Base-by-base conservation (phyloP, 2,888 invertebrate species). In the Amiota minor region DNA sequence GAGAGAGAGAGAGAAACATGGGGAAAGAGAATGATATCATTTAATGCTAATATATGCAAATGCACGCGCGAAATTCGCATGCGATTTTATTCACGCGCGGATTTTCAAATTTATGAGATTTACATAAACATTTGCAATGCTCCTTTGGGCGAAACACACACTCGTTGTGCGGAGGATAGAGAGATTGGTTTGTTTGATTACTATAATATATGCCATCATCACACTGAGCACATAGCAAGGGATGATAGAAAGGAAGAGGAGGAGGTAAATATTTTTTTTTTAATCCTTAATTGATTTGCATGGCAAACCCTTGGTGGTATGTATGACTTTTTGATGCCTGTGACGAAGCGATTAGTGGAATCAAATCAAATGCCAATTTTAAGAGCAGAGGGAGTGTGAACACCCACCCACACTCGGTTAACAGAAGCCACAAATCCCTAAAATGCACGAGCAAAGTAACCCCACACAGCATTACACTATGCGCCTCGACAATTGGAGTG, bases 21-120 rank as follows among this genome's bases (percentile, higher is more conserved):
- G n/a, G 4, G 12, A n/a, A 10, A 55, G 55, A 65, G 20, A 61
- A 55, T 20, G 16, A 45, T 72, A 64, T n/a, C 11, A 64, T 53
- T 18, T 53, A 2, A 68, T 70, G 55, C 74, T 79, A 75, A 80
- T 81, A 74, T 79, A 79, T 83, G 79, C 78, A 83, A 79, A 77
- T 81, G 72, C 75, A 77, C 75, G 74, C 72, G 73, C 55, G 14
- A 72, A 65, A 47, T 23, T 68, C 50, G 46, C 50, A 50, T 14
- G 67, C 67, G 50, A 23, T 59, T 59, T 59, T 56, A 16, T 59
- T 16, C 20, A 16, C 59, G 18, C 59, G 59, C 10, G 20, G 20
- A 20, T 59, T 68, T 50, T 10, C 50, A 23, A 68, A 68, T 68
- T 68, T 50, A 68, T 68, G 67, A 20, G 50, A 68, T 68, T 68